Conservation (phyloP, 2,113 vertebrate species). For the Cathartes aura region DNA sequence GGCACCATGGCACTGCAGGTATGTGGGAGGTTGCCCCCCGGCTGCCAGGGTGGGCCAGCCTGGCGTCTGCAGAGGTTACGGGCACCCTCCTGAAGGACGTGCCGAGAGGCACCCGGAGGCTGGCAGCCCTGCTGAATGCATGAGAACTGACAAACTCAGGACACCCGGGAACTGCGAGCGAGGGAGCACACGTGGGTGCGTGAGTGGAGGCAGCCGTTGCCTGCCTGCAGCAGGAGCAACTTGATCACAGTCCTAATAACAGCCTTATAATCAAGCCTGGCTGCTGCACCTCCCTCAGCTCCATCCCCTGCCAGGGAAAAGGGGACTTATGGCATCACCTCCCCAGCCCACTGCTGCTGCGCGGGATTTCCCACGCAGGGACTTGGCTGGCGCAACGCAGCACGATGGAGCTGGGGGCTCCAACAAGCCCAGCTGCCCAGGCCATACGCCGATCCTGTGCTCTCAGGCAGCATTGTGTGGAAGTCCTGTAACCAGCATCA, state of each 20-base stretch:
- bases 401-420: neutral
- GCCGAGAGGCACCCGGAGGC: neutral
- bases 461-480: neutral
- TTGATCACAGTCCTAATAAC: neutral
- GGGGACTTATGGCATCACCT: neutral
- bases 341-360: accelerated
- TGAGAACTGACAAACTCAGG: neutral
- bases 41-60: accelerated
- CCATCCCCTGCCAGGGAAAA: neutral
- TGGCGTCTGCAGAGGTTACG: neutral
- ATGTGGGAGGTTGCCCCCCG: accelerated
- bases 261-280: neutral
- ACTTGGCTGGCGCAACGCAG: neutral
- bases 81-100: neutral
- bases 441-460: neutral
- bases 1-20: accelerated
- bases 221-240: neutral
- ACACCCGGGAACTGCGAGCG: neutral
- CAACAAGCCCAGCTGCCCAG: accelerated
- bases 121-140: neutral
- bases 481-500: neutral
- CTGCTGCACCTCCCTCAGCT: neutral
- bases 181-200: accelerated
- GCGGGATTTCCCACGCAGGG: neutral
- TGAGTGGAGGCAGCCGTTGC: neutral